Conservation (phyloP, 1,140 invertebrate species). For the Harpegnathos saltator region DNA sequence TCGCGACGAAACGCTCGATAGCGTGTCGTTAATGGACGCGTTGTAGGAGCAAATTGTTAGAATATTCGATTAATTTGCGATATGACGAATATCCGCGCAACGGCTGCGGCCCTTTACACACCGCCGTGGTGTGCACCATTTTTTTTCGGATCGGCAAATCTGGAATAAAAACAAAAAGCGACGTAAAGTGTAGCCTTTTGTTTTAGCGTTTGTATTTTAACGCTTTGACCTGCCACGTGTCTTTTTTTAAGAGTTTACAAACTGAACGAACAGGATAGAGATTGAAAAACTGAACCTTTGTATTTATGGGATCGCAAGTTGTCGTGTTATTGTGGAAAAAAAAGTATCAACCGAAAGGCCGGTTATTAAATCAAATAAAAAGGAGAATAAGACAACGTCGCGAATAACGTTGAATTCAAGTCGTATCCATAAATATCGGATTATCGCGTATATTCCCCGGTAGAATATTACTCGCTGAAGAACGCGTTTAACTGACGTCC, state of each 20-base stretch:
- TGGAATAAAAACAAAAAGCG: constrained; percentile 1
- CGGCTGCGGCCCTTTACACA: not conserved
- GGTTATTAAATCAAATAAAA: not conserved
- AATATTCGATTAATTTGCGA: not conserved
- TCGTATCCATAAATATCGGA: not conserved
- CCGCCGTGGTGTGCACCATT: not conserved
- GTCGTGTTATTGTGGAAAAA: not conserved
- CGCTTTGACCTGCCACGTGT: not conserved
- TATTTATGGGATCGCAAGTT: not conserved
- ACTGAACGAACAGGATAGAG: constrained; percentile 8
- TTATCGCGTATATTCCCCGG: too few species aligned
- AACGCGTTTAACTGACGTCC: too few species aligned
- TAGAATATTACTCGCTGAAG: too few species aligned
- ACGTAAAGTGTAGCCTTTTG: not conserved
- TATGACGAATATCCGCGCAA: not conserved
- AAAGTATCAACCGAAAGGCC: not conserved
- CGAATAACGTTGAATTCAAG: constrained; percentile 1
- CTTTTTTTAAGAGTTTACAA: constrained; percentile 10
- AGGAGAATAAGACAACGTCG: not conserved
- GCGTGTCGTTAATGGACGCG: too few species aligned
- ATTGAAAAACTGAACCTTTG: constrained; percentile 32
- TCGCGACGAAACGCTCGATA: too few species aligned
- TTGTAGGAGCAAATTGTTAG: constrained; percentile 10
- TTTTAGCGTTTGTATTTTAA: constrained; percentile 20
- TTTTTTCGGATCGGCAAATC: constrained; percentile 17